Percentiles rank a stretch among this genome's conserved stretches.
Evolutionary conservation across 2,113 vertebrate genomes (phyloP).

Genomic region (Phalacrocorax brasilianus): DNA sequence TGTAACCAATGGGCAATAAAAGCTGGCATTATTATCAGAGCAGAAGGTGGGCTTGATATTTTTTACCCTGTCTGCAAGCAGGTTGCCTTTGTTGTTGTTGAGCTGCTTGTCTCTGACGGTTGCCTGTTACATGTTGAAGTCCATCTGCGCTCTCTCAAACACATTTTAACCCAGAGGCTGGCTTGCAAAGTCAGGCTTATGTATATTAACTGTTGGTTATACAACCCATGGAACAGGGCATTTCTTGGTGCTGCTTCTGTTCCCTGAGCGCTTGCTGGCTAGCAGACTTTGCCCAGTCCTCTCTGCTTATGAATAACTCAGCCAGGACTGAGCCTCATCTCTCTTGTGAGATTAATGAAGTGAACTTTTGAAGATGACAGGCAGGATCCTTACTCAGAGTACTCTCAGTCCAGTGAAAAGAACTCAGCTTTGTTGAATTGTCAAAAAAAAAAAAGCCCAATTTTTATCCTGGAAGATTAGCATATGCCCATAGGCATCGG

Average conservation of each 20-base stretch:
- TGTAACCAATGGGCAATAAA: not conserved
- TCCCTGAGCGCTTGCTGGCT: not conserved
- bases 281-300: not conserved
- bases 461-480: not conserved
- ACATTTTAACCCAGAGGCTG: not conserved
- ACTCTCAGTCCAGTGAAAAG: not conserved
- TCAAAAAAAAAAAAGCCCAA: not conserved
- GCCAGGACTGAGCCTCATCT: not conserved
- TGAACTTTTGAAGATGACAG: constrained; percentile 13
- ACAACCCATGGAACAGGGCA: rapidly evolving
- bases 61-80: not conserved
- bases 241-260: not conserved
- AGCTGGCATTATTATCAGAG: not conserved
- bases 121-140: not conserved
- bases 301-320: not conserved
- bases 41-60: not conserved
- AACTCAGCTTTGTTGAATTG: not conserved
- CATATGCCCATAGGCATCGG: not conserved
- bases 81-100: not conserved
- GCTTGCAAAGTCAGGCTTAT: not conserved
- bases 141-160: not conserved
- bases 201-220: not conserved
- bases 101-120: not conserved
- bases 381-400: not conserved
- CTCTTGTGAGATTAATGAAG: not conserved